Evolutionary conservation across 2,888 invertebrate species (phyloP), one percentile per base, ranked within the genome.

Genomic region (Diarsia dahlii): DNA sequence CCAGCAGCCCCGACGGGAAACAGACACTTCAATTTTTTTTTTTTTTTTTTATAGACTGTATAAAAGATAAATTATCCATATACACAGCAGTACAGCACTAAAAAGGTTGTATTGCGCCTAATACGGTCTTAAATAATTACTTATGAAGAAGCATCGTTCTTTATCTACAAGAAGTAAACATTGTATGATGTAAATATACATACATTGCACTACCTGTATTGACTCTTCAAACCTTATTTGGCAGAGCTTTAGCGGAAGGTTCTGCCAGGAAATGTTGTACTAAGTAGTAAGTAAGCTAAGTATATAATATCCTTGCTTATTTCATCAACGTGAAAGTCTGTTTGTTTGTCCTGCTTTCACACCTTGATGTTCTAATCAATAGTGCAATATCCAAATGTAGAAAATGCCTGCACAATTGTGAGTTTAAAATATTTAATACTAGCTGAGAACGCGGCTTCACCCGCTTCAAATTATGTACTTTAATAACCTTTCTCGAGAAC

Each of bases 151-250:
- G 13, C 5, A 10, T 9, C 52, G 13, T 18, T 6, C 3, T 73
- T 8, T 15, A 34, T 2, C 1, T 28, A 34, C n/a, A 68, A 52
- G 34, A 54, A 20, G 23, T 23, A 46, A 54, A 76, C 52, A 54
- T 13, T 62, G 69, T 46, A 52, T 3, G 23, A 69, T 54, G 52
- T 23, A 20, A 62, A 76, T 54, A 15, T 10, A 62, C 13, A 62
- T 70, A 28, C 1, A 28, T n/a, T 1, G n/a, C 20, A 58, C 71
- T 64, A 52, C 71, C 72, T 79, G 56, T 58, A 71, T 64, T 20
- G 34, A 34, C 6, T 45, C 71, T 34, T 58, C 23, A 4, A 50
- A 13, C 71, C 80, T 52, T 76, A 60, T 78, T 46, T 63, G 13
- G 63, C 67, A 18, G 34, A n/a, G 2, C 10, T 2, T 45, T 46